These are phyloP conservation scores for Rhabdomys pumilio DNA, from an alignment of 2,797 vertebrate genomes.

Conservation along the genomic window DNA sequence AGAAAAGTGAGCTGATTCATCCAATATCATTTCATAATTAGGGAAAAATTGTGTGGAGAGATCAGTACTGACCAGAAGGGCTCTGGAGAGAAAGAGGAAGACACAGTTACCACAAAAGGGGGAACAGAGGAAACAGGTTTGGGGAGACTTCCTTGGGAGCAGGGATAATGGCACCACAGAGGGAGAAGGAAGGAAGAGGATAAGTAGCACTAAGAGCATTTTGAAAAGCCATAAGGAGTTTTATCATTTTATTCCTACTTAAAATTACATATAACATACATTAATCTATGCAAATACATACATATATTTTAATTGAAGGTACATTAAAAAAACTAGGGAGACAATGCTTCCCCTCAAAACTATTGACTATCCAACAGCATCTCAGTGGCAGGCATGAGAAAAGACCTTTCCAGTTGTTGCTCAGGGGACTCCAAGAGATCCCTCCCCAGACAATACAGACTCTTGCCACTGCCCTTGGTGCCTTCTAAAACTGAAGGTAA, in stretches of 20 bases:
- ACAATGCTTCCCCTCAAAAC: no score
- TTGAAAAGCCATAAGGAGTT: background rate
- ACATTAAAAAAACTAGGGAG: background rate
- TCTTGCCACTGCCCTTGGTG: no score
- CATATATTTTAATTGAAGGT: background rate
- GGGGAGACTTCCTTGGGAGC: background rate
- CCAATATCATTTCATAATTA: constrained; percentile 40
- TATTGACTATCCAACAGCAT: background rate
- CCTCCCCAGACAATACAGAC: background rate
- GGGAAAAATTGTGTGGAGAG: background rate
- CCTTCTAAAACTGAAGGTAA: background rate
- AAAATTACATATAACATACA: background rate
- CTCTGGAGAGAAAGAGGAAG: background rate
- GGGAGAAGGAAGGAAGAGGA: no score
- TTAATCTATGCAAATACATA: no score
- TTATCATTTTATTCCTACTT: background rate
- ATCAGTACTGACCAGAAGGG: background rate
- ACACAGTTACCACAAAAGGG: background rate
- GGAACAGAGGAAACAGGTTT: background rate
- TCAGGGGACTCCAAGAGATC: background rate
- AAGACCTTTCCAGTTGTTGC: background rate
- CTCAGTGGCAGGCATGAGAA: background rate
- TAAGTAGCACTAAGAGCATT: background rate
- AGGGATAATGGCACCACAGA: background rate
- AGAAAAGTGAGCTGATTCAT: background rate